These are phyloP conservation scores for Nymphalis io DNA, from an alignment of 1,140 invertebrate species.

Conservation along the genomic window DNA sequence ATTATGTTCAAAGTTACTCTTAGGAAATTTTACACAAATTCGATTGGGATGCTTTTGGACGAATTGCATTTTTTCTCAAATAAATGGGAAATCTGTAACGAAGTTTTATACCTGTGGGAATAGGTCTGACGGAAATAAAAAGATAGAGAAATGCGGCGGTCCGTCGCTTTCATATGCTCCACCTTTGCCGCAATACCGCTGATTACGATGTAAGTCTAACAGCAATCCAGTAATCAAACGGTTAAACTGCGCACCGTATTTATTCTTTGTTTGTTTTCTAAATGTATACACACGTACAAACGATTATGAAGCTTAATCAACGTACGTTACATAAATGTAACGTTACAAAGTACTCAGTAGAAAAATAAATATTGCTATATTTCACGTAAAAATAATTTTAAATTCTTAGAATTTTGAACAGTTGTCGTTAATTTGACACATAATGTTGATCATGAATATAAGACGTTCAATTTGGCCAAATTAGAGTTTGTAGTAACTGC, in stretches of 20 bases:
- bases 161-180: slow-evolving; percentile 13
- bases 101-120: slow-evolving; percentile 14
- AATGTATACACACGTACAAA: background rate
- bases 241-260: slow-evolving; percentile 4
- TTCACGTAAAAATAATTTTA: no score
- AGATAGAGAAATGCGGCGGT: slow-evolving; percentile 14
- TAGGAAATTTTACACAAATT: background rate
- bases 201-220: slow-evolving; percentile 16
- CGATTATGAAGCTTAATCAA: background rate
- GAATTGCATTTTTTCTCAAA: slow-evolving; percentile 14
- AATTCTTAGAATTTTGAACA: background rate
- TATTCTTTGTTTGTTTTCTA: slow-evolving; percentile 12
- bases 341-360: no score
- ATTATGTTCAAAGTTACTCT: background rate
- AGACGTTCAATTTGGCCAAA: slow-evolving; percentile 42
- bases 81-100: slow-evolving; percentile 16
- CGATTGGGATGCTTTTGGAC: slow-evolving; percentile 2
- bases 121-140: slow-evolving; percentile 14
- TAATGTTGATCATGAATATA: slow-evolving; percentile 11
- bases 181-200: slow-evolving; percentile 15
- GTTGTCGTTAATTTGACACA: background rate
- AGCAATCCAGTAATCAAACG: slow-evolving; percentile 17
- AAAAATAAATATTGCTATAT: no score
- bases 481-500: slow-evolving; percentile 36
- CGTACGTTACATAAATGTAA: background rate